Base-by-base conservation (phyloP, 1,140 invertebrate species). In the Pentalonia nigronervosa region DNA sequence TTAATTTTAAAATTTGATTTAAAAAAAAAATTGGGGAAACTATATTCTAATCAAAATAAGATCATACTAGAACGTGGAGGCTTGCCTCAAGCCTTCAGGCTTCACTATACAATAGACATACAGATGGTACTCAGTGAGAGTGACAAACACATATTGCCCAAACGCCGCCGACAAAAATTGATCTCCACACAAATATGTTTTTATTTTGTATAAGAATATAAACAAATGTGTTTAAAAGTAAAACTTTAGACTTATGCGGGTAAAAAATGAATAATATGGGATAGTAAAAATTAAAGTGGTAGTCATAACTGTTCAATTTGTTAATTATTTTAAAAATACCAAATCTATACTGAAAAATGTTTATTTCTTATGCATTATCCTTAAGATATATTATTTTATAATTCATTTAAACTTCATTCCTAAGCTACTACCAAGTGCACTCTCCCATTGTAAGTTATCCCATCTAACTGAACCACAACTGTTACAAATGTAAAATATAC, bases 381-480 rank as follows among this genome's bases (percentile, higher is more conserved):
- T 41, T 41, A 41, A 41, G 41, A 41, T 41, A 41, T 1, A 76
- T n/a, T 6, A 60, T 90, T 9, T 90, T 25, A 53, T 36, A 67
- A 83, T 91, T 91, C 48, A 83, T 81, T 56, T 45, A 93, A 86
- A 41, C 30, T 84, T 81, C n/a, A 93, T 93, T 20, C 48, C 81
- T 86, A 90, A 84, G 17, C 90, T 89, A 47, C 95, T 94, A 53
- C 94, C 94, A 1, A 96, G 93, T 7, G 95, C 95, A 84, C 95
- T 94, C 47, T 96, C 95, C 94, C 96, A 96, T 94, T 97, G 96
- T 1, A 95, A 95, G 2, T 96, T 97, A 94, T 96, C 96, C 97
- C 97, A 97, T 94, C 96, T 97, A 53, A 96, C 95, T 94, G 97
- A 96, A 2, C 97, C 97, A 95, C 97, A 97, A 21, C 94, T 94